phyloP scores from a whole-genome alignment of 2,797 vertebrate genomes.

The Hephaestus fuliginosus region DNA sequence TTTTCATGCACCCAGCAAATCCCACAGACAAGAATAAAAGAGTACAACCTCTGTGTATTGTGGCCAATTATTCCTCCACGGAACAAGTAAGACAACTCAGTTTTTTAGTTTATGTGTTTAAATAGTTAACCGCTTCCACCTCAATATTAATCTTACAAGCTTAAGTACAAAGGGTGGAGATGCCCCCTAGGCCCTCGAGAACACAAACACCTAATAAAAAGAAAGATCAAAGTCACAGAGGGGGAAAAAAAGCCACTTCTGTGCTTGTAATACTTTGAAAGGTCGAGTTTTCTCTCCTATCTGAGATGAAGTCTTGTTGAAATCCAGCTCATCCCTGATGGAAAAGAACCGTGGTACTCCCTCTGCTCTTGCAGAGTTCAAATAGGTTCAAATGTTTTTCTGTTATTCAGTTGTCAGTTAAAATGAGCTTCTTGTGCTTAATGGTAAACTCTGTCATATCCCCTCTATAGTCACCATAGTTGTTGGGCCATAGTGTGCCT shows the following conservation, averaged over 20 bases:
- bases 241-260: neutral
- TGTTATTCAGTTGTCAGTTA: conserved; percentile 1
- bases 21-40: neutral
- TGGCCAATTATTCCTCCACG: neutral
- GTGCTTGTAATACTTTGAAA: neutral
- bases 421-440: neutral
- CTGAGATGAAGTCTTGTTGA: conserved; percentile 1
- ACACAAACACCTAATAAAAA: neutral
- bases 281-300: neutral
- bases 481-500: neutral
- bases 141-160: neutral
- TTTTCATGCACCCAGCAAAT: neutral
- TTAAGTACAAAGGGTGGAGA: neutral
- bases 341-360: neutral
- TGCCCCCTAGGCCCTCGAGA: neutral
- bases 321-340: neutral
- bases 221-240: neutral
- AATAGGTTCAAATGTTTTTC: neutral
- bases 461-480: conserved; percentile 1
- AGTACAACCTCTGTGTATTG: neutral
- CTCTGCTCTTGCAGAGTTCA: neutral
- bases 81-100: neutral
- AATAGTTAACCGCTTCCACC: neutral
- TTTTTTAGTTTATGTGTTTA: neutral
- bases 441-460: neutral